A percentile compares a stretch with the other conserved stretches of the same genome.
Evolutionary conservation across 2,888 invertebrate genomes (phyloP).

Genomic region (Caenorhabditis macrosperma): DNA sequence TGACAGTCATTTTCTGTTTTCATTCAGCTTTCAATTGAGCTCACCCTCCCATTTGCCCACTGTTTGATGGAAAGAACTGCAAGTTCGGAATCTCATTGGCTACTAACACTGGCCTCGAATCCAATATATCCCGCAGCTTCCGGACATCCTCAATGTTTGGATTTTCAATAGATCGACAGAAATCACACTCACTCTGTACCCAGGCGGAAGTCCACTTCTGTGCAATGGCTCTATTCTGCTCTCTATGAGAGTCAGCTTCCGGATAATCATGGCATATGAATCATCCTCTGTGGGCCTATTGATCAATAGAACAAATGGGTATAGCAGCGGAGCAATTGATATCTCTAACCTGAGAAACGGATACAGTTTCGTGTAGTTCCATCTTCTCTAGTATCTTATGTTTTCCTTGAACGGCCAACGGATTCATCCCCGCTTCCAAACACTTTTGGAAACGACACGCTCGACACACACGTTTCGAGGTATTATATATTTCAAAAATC

Average conservation of each 20-base stretch:
- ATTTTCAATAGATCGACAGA: too few relatives aligned
- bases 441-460: conserved; percentile 59
- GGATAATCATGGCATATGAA: conserved; percentile 50
- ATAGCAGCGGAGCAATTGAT: background rate
- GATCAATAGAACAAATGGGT: conserved; percentile 17
- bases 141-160: conserved; percentile 37
- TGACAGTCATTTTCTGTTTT: background rate
- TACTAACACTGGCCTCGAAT: conserved; percentile 35
- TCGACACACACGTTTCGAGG: conserved; percentile 50
- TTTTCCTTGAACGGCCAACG: conserved; percentile 41
- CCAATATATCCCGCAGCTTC: conserved; percentile 34
- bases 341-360: conserved; percentile 33
- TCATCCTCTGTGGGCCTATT: conserved; percentile 44
- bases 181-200: conserved; percentile 41
- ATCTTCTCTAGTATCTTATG: conserved; percentile 37
- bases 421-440: conserved; percentile 51
- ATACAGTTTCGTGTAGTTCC: conserved; percentile 24
- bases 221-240: conserved; percentile 52
- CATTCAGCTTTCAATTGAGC: background rate
- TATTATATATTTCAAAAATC: too few relatives aligned
- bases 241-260: conserved; percentile 59
- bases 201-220: conserved; percentile 37
- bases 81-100: conserved; percentile 33
- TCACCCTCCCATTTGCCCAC: background rate
- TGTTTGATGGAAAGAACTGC: conserved; percentile 7